A percentile compares a stretch with the other conserved stretches of the same genome.
These are phyloP conservation scores for Seira sanloemensis DNA, from an alignment of 2,888 invertebrate species.

Conservation along the genomic window DNA sequence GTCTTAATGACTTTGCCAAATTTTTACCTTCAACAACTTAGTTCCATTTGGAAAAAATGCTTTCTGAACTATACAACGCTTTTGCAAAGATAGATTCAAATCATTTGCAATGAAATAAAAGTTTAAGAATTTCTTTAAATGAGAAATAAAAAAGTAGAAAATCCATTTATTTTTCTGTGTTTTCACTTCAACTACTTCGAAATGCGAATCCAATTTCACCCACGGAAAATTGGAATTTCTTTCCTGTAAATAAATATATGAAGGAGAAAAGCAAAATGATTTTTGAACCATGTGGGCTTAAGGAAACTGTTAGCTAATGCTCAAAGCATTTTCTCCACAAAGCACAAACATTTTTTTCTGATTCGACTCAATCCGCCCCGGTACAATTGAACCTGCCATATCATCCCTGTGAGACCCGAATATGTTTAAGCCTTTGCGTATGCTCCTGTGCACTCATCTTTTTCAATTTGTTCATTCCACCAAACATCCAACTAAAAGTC, in stretches of 20 bases:
- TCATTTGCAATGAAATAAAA: too few species aligned
- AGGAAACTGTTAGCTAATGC: not conserved
- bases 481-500: slow-evolving; percentile 22
- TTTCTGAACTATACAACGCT: too few species aligned
- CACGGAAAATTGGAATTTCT: not conserved
- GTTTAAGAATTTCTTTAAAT: too few species aligned
- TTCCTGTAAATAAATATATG: not conserved
- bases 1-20: too few species aligned
- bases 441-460: slow-evolving; percentile 11
- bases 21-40: too few species aligned
- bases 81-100: too few species aligned
- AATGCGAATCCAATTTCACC: not conserved
- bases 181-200: not conserved
- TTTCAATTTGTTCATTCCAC: slow-evolving; percentile 40
- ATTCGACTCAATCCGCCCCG: not conserved
- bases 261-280: not conserved
- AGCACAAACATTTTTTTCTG: not conserved
- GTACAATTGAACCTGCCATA: not conserved
- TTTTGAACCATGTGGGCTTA: not conserved
- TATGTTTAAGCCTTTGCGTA: not conserved
- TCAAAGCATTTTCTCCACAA: not conserved
- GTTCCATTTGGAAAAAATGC: too few species aligned
- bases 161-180: too few species aligned
- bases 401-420: not conserved
- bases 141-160: too few species aligned